Conservation (phyloP, 1,140 invertebrate species). For the Mercenaria mercenaria region DNA sequence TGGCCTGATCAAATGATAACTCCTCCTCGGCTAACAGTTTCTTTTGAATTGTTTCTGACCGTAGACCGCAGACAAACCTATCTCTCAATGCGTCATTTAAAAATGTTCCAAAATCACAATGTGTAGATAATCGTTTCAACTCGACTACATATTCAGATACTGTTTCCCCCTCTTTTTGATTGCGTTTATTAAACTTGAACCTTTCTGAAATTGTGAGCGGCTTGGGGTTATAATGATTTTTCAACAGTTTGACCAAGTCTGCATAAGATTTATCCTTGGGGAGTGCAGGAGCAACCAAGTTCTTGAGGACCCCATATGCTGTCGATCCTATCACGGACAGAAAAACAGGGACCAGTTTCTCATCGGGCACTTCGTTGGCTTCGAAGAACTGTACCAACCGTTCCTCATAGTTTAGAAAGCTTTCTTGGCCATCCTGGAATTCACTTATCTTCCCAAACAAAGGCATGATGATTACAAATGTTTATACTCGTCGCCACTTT, state of each 20-base stretch:
- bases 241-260: neutral
- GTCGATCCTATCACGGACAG: constrained; percentile 30
- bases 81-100: neutral
- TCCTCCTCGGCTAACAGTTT: constrained; percentile 11
- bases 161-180: constrained; percentile 33
- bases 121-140: constrained; percentile 7
- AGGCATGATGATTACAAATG: neutral
- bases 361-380: constrained; percentile 11
- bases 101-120: constrained; percentile 23
- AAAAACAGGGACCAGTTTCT: constrained; percentile 17
- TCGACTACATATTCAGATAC: constrained; percentile 19
- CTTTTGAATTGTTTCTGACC: constrained; percentile 22
- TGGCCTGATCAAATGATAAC: constrained; percentile 35
- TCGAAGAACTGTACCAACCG: constrained; percentile 17
- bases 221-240: constrained; percentile 12
- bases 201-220: constrained; percentile 8
- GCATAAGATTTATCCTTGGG: constrained; percentile 23
- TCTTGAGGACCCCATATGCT: constrained; percentile 19
- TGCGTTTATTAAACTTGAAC: constrained; percentile 37
- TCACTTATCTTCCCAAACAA: constrained; percentile 24
- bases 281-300: constrained; percentile 19
- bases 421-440: neutral
- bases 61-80: constrained; percentile 4
- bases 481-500: constrained; percentile 18
- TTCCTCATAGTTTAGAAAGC: constrained; percentile 27